phyloP scores from a whole-genome alignment of 2,113 vertebrate species.

The Clarias macrocephalus region DNA sequence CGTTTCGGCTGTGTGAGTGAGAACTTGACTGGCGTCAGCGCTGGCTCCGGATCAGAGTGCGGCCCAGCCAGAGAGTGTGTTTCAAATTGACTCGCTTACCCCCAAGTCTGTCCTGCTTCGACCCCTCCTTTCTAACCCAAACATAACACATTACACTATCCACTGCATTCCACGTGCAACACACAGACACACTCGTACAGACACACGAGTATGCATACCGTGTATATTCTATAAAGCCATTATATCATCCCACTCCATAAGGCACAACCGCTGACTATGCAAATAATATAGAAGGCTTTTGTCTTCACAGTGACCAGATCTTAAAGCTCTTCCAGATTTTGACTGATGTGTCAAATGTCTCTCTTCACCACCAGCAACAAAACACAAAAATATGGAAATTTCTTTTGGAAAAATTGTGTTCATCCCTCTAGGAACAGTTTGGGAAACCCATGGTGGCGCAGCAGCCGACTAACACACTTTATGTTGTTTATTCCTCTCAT shows the following conservation, averaged over 20 bases:
- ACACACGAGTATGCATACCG: not conserved
- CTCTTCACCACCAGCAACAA: not conserved
- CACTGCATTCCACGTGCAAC: not conserved
- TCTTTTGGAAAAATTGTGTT: not conserved
- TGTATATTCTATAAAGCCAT: not conserved
- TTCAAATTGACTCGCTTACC: constrained; percentile 48
- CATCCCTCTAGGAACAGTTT: not conserved
- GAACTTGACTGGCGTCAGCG: constrained; percentile 38
- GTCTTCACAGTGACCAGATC: not conserved
- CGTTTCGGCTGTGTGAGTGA: not conserved
- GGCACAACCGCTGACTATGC: not conserved
- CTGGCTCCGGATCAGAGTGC: constrained; percentile 35
- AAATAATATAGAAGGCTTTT: not conserved
- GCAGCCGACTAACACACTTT: not conserved
- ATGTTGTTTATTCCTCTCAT: not conserved
- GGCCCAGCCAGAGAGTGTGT: constrained; percentile 49
- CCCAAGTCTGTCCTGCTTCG: constrained; percentile 4
- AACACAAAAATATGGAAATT: not conserved
- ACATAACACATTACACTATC: constrained; percentile 21
- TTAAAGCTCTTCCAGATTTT: not conserved
- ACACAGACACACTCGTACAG: not conserved
- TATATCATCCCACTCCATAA: not conserved
- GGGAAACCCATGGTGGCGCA: not conserved
- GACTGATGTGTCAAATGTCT: not conserved
- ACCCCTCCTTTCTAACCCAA: constrained; percentile 8